Percentiles rank a stretch among this genome's conserved stretches.
These are phyloP conservation scores for Monopis laevigella DNA, from an alignment of 2,888 invertebrate species.

Conservation along the genomic window DNA sequence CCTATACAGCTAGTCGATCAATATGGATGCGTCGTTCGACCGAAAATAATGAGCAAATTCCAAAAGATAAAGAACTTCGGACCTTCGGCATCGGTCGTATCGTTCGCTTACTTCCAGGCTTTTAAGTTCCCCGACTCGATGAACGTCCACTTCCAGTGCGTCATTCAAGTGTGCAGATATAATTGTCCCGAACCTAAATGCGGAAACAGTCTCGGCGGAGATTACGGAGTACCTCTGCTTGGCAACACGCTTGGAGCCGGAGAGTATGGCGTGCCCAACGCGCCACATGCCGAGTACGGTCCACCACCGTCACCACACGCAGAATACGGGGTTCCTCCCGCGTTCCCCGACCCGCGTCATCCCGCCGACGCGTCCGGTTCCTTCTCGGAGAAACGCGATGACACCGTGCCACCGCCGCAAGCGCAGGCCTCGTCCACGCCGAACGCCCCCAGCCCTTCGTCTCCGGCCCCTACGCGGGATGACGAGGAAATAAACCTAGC, in stretches of 20 bases:
- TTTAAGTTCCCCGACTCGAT: slow-evolving; percentile 97
- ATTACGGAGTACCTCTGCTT: slow-evolving; percentile 73
- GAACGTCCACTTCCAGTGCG: slow-evolving; percentile 97
- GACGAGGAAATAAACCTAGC: slow-evolving; percentile 79
- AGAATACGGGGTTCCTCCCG: slow-evolving; percentile 80
- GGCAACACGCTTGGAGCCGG: slow-evolving; percentile 70
- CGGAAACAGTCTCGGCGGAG: slow-evolving; percentile 71
- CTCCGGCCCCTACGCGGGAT: slow-evolving; percentile 65
- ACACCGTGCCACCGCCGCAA: slow-evolving; percentile 83
- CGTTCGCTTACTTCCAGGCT: slow-evolving; percentile 96
- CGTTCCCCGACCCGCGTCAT: slow-evolving; percentile 87
- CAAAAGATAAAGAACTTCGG: slow-evolving; percentile 97
- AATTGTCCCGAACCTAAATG: slow-evolving; percentile 95
- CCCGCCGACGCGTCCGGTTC: slow-evolving; percentile 85
- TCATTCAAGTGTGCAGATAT: slow-evolving; percentile 93
- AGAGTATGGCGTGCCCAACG: slow-evolving; percentile 70
- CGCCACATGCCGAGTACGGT: slow-evolving; percentile 74
- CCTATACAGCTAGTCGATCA: slow-evolving; percentile 94
- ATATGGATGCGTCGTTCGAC: slow-evolving; percentile 91
- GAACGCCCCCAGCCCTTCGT: slow-evolving; percentile 64
- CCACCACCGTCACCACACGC: slow-evolving; percentile 72
- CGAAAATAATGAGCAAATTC: slow-evolving; percentile 95
- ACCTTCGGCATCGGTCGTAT: slow-evolving; percentile 92
- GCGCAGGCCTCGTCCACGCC: slow-evolving; percentile 82
- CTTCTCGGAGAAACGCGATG: slow-evolving; percentile 83